Percentiles rank a stretch among this genome's conserved stretches.
Evolutionary conservation across 2,113 vertebrate species (phyloP).

Genomic region (Ptychochromis oligacanthus): DNA sequence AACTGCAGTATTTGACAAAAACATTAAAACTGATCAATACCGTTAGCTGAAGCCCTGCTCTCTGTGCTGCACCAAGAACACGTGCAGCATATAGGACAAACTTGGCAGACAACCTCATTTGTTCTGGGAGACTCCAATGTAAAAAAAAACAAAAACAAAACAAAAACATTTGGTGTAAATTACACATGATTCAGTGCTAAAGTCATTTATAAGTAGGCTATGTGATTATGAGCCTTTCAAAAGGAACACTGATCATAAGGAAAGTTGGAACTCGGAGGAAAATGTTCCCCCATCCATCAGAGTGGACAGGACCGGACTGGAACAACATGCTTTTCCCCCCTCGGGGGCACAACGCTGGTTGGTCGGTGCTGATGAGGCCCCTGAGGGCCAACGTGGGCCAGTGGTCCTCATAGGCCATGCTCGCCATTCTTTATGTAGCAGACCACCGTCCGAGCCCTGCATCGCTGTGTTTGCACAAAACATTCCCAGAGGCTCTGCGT

Average conservation of each 20-base stretch:
- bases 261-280: neutral
- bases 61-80: fast-evolving
- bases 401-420: neutral
- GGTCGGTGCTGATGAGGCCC: constrained; percentile 24
- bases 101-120: no score
- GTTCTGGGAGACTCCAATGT: neutral
- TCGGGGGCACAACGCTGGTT: neutral
- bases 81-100: neutral
- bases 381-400: neutral
- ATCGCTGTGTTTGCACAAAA: constrained; percentile 60
- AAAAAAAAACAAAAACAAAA: no score
- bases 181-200: neutral
- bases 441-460: constrained; percentile 70
- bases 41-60: neutral
- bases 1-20: no score
- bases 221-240: neutral
- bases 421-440: neutral
- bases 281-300: constrained; percentile 33
- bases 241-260: neutral
- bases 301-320: constrained; percentile 4
- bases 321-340: constrained; percentile 33
- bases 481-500: constrained; percentile 62
- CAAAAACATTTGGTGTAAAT: neutral
- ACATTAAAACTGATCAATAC: no score
- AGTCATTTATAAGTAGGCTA: neutral